Base-by-base conservation (phyloP, 2,888 invertebrate genomes). In the Erynnis tages region DNA sequence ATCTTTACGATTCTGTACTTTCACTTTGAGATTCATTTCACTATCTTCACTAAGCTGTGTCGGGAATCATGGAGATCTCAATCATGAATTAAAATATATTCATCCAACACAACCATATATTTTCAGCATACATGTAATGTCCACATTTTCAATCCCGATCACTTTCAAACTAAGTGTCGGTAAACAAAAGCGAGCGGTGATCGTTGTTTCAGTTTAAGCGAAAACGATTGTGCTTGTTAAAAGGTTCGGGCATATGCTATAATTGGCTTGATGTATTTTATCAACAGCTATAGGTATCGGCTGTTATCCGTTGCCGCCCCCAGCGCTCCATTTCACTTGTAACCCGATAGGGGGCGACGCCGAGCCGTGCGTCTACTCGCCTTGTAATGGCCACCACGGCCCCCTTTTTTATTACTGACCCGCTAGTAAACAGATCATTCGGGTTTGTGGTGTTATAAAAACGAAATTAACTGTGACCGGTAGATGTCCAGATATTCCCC, bases 391-490 rank as follows among this genome's bases (percentile, higher is more conserved):
- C 83, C 78, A 82, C 84, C 79, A 77, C 85, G 80, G 82, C 84
- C 88, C 84, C 84, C 76, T n/a, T 85, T 85, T 89, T 89, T 89
- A 89, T 86, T 86, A 88, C 88, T 86, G 84, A 82, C 84, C 88
- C 87, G 87, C 88, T 85, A 89, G 88, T 89, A 89, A 88, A 89
- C 88, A 89, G 88, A 88, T 88, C 88, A 88, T 89, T 88, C 86
- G 82, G 86, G 84, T 87, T 88, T 88, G 88, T 88, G 88, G 86
- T 88, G 88, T 81, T 87, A 88, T 89, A 89, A 89, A 89, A 89
- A 87, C 84, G 81, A 82, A 89, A 89, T 88, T 88, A 88, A 87
- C 84, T 83, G 77, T 73, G 80, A 71, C 77, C 78, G 76, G 82
- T 83, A 74, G 75, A 85, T 82, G 83, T 73, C 79, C 82, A 82